phyloP scores from a whole-genome alignment of 1,140 invertebrate genomes.

The Panagrolaimus sp. region DNA sequence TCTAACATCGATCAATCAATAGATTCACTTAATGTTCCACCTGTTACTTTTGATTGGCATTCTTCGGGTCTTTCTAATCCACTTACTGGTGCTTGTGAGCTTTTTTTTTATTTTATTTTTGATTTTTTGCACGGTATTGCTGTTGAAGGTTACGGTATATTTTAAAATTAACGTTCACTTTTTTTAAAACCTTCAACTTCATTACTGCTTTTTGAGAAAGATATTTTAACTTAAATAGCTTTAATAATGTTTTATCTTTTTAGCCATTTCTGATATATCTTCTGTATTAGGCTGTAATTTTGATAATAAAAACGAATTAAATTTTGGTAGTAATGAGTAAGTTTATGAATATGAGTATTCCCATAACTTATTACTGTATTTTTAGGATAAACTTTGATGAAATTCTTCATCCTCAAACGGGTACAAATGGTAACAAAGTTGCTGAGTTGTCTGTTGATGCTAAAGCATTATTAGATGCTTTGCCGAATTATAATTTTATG shows the following conservation, averaged over 20 bases:
- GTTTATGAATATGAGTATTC: slow-evolving; percentile 24
- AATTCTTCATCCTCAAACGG: slow-evolving; percentile 13
- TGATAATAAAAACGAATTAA: background rate
- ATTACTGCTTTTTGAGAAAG: slow-evolving; percentile 15
- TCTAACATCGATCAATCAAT: background rate
- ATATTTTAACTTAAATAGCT: background rate
- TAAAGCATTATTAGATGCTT: slow-evolving; percentile 28
- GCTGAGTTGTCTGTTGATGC: slow-evolving; percentile 36
- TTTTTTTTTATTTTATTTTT: slow-evolving; percentile 15
- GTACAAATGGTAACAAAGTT: background rate
- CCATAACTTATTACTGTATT: background rate
- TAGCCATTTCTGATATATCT: slow-evolving; percentile 12
- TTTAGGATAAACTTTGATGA: slow-evolving; percentile 20
- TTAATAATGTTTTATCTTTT: background rate
- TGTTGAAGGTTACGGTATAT: no score
- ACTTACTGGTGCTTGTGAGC: slow-evolving; percentile 36
- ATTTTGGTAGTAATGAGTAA: slow-evolving; percentile 12
- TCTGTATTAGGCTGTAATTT: background rate
- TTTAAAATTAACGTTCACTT: no score
- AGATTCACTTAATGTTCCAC: slow-evolving; percentile 29
- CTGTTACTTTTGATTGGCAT: slow-evolving; percentile 36
- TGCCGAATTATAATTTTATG: slow-evolving; percentile 38
- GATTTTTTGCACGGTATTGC: slow-evolving; percentile 19
- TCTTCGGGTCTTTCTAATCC: slow-evolving; percentile 31
- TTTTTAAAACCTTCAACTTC: slow-evolving; percentile 35